Conservation (phyloP, 2,888 invertebrate genomes). For the Tupiocoris notatus region DNA sequence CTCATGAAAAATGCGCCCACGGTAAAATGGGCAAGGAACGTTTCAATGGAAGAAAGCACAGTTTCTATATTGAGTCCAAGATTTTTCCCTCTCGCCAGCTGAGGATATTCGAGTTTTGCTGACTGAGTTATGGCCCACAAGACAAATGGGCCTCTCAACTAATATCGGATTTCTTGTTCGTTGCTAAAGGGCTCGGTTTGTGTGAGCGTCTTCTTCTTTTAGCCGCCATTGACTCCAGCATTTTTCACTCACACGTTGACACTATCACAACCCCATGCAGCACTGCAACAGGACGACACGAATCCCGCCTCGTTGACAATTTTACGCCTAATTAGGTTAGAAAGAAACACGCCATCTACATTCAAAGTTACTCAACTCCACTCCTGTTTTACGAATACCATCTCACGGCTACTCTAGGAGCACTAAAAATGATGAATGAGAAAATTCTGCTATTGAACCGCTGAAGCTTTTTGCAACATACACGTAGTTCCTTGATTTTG, state of each 20-base stretch:
- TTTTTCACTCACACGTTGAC: not conserved
- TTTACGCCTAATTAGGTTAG: not conserved
- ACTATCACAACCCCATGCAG: not conserved
- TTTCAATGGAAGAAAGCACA: slow-evolving; percentile 15
- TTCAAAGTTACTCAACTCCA: too few species aligned
- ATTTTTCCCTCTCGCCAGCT: slow-evolving; percentile 22
- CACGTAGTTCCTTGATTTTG: too few species aligned
- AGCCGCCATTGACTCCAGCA: not conserved
- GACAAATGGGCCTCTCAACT: slow-evolving; percentile 36
- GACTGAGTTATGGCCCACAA: slow-evolving; percentile 31
- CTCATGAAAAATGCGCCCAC: slow-evolving; percentile 15
- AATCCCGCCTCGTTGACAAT: not conserved
- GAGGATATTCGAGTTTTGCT: slow-evolving; percentile 28
- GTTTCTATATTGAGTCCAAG: not conserved
- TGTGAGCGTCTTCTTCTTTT: not conserved
- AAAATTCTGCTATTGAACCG: too few species aligned
- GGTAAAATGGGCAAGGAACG: slow-evolving; percentile 13
- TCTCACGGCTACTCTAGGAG: too few species aligned
- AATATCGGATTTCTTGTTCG: slow-evolving; percentile 39
- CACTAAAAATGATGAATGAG: too few species aligned
- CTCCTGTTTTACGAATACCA: too few species aligned
- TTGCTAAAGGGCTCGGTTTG: not conserved
- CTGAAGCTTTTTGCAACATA: too few species aligned
- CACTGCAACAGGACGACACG: not conserved
- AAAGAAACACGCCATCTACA: too few species aligned